Base-by-base conservation (phyloP, 2,888 invertebrate genomes). In the Argyresthia albistria region DNA sequence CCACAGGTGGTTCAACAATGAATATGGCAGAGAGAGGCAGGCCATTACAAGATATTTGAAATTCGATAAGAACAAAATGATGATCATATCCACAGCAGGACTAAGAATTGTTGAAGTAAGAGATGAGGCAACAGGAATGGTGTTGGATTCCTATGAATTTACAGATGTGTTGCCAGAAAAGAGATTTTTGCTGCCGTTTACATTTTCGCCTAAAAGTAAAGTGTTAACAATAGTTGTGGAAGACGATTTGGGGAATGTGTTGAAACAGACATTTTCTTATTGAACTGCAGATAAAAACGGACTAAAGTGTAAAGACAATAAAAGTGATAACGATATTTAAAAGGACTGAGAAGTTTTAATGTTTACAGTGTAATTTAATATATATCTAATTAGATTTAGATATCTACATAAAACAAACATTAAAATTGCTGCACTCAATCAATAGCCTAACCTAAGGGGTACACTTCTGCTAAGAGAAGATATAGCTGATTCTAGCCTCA, bases 41-140 rank as follows among this genome's bases (percentile, higher is more conserved):
- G 83, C 86, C 1, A 88, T 88, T 55, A 88, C 88, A 14, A 76
- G 88, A 67, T 88, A 87, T 64, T 65, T 88, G 45, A 87, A 88
- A 66, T 88, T 88, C 64, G 88, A 88, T 62, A 88, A 83, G 69
- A 88, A 88, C 60, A 90, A 89, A 72, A 89, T 89, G 80, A 76
- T 90, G 70, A 88, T 93, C 35, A 88, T 88, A 62, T 91, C 92
- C 8, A 90, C 89, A 52, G 88, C 87, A 45, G 92, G 92, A 11
- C 81, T 93, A 54, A 79, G 91, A 66, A 91, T 92, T 53, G 89
- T 93, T 43, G 92, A 93, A 87, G 86, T 93, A 35, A 80, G 92
- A 66, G 88, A 88, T 62, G 89, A 89, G 60, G 80, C 83, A 42
- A 88, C 89, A 58, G 92, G 91, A 59, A 81, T 90, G 76, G 90